phyloP scores from a whole-genome alignment of 2,113 vertebrate species.

The Nesospiza acunhae region DNA sequence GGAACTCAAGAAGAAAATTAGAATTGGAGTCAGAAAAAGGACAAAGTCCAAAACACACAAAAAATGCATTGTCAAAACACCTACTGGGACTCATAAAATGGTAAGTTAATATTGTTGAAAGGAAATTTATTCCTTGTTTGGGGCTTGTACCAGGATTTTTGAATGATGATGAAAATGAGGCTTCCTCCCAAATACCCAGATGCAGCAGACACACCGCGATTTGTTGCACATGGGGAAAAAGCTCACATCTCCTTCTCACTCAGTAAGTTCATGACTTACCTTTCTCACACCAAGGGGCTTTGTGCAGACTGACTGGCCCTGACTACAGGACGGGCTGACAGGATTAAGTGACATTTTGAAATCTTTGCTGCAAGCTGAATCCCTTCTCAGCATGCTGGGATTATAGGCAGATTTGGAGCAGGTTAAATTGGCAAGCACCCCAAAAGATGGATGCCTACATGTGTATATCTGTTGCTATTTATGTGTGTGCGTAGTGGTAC shows the following conservation, averaged over 20 bases:
- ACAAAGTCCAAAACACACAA: not conserved
- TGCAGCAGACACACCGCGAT: fast-evolving
- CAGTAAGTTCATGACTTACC: not conserved
- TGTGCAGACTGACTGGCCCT: not conserved
- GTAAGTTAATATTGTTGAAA: not conserved
- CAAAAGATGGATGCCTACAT: not conserved
- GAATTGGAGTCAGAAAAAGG: not conserved
- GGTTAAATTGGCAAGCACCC: not conserved
- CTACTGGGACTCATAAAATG: not conserved
- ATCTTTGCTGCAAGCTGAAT: not conserved
- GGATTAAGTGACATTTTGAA: not conserved
- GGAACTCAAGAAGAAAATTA: not conserved
- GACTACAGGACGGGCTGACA: not conserved
- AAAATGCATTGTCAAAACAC: not conserved
- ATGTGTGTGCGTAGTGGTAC: not conserved
- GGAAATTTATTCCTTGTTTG: not conserved
- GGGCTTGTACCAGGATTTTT: not conserved
- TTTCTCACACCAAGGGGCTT: not conserved
- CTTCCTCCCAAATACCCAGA: not conserved
- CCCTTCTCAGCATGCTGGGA: not conserved
- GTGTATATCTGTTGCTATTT: not conserved
- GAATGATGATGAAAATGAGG: not conserved
- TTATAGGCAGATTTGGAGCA: not conserved
- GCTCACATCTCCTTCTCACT: not conserved
- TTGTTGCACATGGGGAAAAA: not conserved